Conservation (phyloP, 1,140 invertebrate genomes). For the Lepidurus apus region DNA sequence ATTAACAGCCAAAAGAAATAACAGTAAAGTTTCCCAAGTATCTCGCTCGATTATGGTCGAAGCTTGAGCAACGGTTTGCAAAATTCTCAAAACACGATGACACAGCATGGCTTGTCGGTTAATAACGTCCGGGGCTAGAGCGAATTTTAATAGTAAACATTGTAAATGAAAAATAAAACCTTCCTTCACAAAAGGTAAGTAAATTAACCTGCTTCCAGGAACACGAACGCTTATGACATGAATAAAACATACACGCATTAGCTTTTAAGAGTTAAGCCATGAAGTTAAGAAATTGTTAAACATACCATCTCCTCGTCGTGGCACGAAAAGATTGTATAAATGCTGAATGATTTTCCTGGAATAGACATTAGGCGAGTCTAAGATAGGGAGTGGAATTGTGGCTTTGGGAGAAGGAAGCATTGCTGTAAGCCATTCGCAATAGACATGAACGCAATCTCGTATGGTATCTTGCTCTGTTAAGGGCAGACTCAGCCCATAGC, state of each 20-base stretch:
- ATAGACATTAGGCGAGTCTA: slow-evolving; percentile 85
- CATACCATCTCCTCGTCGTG: slow-evolving; percentile 81
- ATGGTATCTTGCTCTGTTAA: slow-evolving; percentile 87
- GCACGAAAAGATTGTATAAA: slow-evolving; percentile 91
- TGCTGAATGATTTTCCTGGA: slow-evolving; percentile 85
- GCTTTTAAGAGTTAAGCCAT: slow-evolving; percentile 5
- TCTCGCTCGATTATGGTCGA: slow-evolving; percentile 71
- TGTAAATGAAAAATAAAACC: slow-evolving; percentile 34
- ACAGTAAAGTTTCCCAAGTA: slow-evolving; percentile 84
- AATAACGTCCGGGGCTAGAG: slow-evolving; percentile 72
- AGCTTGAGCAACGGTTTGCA: slow-evolving; percentile 78
- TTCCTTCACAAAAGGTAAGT: slow-evolving; percentile 9
- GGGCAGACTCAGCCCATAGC: slow-evolving; percentile 84
- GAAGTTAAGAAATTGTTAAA: slow-evolving; percentile 34
- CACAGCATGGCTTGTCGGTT: slow-evolving; percentile 91
- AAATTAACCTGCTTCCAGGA: slow-evolving; percentile 24
- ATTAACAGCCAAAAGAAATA: slow-evolving; percentile 88
- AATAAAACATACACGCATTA: slow-evolving; percentile 24
- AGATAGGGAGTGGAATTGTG: slow-evolving; percentile 76
- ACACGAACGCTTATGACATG: background rate
- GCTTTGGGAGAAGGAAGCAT: slow-evolving; percentile 72
- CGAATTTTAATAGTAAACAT: slow-evolving; percentile 32
- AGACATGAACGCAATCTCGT: slow-evolving; percentile 92
- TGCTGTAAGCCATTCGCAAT: slow-evolving; percentile 92
- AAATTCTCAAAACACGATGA: slow-evolving; percentile 82